Percentiles rank a stretch among this genome's conserved stretches.
Evolutionary conservation across 2,888 invertebrate genomes (phyloP).

Genomic region (Philonicus albiceps): DNA sequence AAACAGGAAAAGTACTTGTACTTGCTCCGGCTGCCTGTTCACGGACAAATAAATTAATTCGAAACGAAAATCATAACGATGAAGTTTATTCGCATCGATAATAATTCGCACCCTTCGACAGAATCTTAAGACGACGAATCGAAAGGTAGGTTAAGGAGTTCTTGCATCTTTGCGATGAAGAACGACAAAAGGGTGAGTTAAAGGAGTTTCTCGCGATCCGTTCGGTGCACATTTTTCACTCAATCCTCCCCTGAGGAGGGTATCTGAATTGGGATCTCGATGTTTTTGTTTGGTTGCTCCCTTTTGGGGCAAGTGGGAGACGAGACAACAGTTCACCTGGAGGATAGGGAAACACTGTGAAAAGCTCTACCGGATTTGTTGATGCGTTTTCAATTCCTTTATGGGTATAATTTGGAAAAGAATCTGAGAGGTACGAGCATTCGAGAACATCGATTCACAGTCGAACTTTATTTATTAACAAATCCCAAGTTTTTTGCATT

Average conservation of each 20-base stretch:
- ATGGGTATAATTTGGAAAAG: neutral
- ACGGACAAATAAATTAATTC: constrained; percentile 32
- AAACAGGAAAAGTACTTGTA: neutral
- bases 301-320: neutral
- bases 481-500: neutral
- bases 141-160: neutral
- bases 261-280: neutral
- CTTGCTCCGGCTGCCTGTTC: neutral
- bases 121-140: neutral
- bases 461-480: neutral
- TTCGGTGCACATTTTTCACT: neutral
- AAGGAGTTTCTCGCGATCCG: neutral
- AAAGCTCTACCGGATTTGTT: neutral
- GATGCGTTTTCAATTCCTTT: neutral
- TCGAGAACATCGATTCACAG: neutral
- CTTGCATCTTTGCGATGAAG: neutral
- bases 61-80: constrained; percentile 20
- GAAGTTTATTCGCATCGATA: constrained; percentile 32
- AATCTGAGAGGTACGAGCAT: neutral
- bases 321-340: neutral
- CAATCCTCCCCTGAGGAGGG: neutral
- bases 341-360: neutral
- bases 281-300: neutral
- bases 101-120: neutral
- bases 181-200: neutral